Evolutionary conservation across 92 coral and sea anemone species (phyloP), one percentile per base, ranked within the genome.

Genomic region (Zoanthus gigantus): DNA sequence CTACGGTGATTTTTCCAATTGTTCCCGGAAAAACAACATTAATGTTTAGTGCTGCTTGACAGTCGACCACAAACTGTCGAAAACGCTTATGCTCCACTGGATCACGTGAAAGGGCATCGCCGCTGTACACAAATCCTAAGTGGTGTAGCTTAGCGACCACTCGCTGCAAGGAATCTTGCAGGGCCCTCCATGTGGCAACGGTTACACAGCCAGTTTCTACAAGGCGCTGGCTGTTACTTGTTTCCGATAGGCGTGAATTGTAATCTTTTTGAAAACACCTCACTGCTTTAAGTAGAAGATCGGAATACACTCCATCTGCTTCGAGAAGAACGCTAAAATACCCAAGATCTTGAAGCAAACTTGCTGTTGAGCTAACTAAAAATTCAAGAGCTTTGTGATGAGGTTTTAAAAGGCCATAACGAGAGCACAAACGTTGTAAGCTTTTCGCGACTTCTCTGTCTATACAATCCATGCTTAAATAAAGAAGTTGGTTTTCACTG

Each of bases 211-310:
- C 98, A 71, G 74, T 79, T 46, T 88, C 85, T 6, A 91, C 94
- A 18, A 94, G 87, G 53, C 60, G 58, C 4, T 14, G 74, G 3
- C 45, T 45, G 11, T 71, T 53, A 28, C 34, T 53, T 48, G 79
- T 29, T 15, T 18, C 14, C 44, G 37, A 23, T 44, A 61, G 68
- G 9, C 77, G 81, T 61, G 85, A 50, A 84, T 94, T 94, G 86
- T 90, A 85, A 28, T 94, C 95, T 1, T 54, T 73, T 74, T 94
- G 98, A 84, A 94, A 94, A 66, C 78, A 89, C 61, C 84, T 88
- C 48, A 94, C 93, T 5, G 98, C 90, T 28, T 86, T 72, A 58
- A 90, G 84, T 66, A 94, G 32, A 29, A 91, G 87, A 71, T 93
- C 92, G 4, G 91, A 89, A 81, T 90, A 94, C 16, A 72, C 47